These are phyloP conservation scores for Hirundichthys speculiger DNA, from an alignment of 2,113 vertebrate genomes.

Conservation along the genomic window DNA sequence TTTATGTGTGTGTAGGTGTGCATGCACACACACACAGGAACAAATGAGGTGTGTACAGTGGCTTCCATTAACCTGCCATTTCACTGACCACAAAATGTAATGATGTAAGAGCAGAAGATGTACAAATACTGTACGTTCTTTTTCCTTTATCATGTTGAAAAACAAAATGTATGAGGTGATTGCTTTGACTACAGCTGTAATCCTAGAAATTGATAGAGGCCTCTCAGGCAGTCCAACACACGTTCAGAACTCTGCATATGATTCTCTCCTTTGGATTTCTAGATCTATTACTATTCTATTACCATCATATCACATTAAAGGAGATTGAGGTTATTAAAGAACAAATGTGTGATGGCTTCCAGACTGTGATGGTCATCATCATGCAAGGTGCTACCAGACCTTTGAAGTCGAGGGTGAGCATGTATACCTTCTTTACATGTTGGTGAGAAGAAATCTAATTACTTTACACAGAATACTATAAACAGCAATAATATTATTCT, in stretches of 20 bases:
- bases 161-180: constrained; percentile 48
- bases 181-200: constrained; percentile 56
- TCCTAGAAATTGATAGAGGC: constrained; percentile 41
- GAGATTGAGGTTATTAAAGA: constrained; percentile 49
- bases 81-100: constrained; percentile 68
- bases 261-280: constrained; percentile 32
- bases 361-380: constrained; percentile 12
- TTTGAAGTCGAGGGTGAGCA: too few relatives aligned
- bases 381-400: neutral
- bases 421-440: too few relatives aligned
- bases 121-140: neutral
- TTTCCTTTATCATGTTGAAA: constrained; percentile 19
- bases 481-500: too few relatives aligned
- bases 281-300: constrained; percentile 40
- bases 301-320: constrained; percentile 36
- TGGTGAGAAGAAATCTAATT: too few relatives aligned
- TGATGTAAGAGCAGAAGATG: constrained; percentile 32
- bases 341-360: constrained; percentile 10
- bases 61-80: constrained; percentile 52
- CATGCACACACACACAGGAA: constrained; percentile 16
- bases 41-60: constrained; percentile 34
- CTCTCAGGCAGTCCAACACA: constrained; percentile 4
- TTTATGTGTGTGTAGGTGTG: neutral
- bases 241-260: neutral
- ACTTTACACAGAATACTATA: too few relatives aligned